phyloP scores from a whole-genome alignment of 1,140 invertebrate species.

The Ceratina japonica region DNA sequence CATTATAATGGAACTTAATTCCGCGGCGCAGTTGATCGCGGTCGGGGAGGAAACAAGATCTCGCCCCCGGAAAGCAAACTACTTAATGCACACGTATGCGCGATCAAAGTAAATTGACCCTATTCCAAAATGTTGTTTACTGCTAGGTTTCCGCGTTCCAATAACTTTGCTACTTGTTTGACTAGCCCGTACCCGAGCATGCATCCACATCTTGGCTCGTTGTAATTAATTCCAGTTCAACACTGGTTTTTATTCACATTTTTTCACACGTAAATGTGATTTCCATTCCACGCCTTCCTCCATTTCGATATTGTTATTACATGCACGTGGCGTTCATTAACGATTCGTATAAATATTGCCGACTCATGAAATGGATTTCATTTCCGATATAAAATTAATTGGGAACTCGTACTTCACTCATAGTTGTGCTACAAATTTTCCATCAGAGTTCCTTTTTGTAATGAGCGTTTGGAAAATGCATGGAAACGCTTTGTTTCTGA shows the following conservation, averaged over 20 bases:
- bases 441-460: too few species aligned
- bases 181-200: not conserved
- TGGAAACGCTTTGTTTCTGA: too few species aligned
- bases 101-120: conserved; percentile 28
- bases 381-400: too few species aligned
- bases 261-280: too few species aligned
- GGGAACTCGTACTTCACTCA: too few species aligned
- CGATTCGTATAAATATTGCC: too few species aligned
- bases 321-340: too few species aligned
- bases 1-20: conserved; percentile 17
- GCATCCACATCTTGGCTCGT: not conserved
- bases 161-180: conserved; percentile 11
- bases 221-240: not conserved
- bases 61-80: not conserved
- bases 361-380: too few species aligned
- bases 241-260: not conserved
- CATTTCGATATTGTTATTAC: too few species aligned
- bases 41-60: not conserved
- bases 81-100: conserved; percentile 31
- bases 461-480: too few species aligned
- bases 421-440: too few species aligned
- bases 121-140: conserved; percentile 13
- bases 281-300: too few species aligned
- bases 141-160: not conserved
- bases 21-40: not conserved